phyloP scores from a whole-genome alignment of 2,888 invertebrate genomes.

The Tridacna crocea region DNA sequence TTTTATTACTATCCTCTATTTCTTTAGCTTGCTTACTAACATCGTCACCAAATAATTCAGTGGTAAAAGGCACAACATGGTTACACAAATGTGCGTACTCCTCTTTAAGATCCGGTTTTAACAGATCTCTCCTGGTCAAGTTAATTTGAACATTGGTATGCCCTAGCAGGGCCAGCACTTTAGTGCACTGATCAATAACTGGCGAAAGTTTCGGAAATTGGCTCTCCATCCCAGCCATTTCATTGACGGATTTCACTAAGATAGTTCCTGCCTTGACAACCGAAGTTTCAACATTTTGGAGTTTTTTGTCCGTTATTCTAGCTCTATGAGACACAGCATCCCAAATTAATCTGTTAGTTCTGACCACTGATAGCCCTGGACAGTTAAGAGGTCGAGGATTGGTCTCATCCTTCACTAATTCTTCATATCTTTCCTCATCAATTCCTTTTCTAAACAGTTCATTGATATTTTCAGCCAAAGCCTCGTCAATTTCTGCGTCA shows the following conservation, averaged over 20 bases:
- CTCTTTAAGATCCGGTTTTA: slow-evolving; percentile 6
- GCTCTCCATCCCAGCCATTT: slow-evolving; percentile 2
- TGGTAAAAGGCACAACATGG: slow-evolving; percentile 1
- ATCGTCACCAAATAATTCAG: slow-evolving; percentile 3
- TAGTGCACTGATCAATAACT: slow-evolving; percentile 1
- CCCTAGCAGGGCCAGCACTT: slow-evolving; percentile 10
- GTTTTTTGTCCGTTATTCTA: slow-evolving; percentile 7
- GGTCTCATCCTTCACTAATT: slow-evolving; percentile 2
- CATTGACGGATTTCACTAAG: neutral
- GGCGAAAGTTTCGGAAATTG: neutral
- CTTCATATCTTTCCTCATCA: slow-evolving; percentile 3
- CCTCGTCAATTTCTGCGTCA: neutral
- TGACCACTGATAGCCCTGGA: slow-evolving; percentile 1
- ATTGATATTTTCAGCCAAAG: slow-evolving; percentile 6
- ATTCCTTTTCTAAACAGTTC: slow-evolving; percentile 17
- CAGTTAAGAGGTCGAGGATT: neutral
- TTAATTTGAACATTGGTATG: slow-evolving; percentile 1
- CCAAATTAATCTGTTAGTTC: neutral
- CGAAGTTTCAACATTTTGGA: slow-evolving; percentile 5
- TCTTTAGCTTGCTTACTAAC: neutral
- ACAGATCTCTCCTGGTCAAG: neutral
- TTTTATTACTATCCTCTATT: slow-evolving; percentile 1
- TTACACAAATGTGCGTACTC: slow-evolving; percentile 4
- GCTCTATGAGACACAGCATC: neutral
- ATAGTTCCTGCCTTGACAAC: slow-evolving; percentile 12